Percentiles rank a stretch among this genome's conserved stretches.
Evolutionary conservation across 2,113 vertebrate genomes (phyloP).

Genomic region (Tylochromis polylepis): DNA sequence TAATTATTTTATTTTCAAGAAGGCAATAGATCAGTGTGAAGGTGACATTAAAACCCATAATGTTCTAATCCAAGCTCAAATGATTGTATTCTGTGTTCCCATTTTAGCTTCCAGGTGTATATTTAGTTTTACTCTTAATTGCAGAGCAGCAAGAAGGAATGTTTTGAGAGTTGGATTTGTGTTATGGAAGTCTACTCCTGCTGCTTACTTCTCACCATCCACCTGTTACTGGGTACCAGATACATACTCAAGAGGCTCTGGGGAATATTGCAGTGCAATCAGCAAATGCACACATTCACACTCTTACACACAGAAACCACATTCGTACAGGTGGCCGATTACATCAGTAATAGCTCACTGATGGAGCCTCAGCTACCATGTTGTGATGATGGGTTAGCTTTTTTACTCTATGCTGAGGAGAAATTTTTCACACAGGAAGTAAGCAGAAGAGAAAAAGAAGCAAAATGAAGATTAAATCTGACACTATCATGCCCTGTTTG

Average conservation of each 20-base stretch:
- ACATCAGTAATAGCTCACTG: constrained; percentile 45
- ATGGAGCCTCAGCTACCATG: constrained; percentile 1
- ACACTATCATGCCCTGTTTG: background rate
- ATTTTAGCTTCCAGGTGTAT: background rate
- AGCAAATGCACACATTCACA: constrained; percentile 3
- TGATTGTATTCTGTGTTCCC: background rate
- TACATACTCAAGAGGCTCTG: constrained; percentile 8
- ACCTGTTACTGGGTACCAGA: constrained; percentile 21
- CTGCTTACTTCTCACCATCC: constrained; percentile 10
- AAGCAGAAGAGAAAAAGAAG: background rate
- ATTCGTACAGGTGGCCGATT: constrained; percentile 47
- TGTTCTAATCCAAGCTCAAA: background rate
- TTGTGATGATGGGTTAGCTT: background rate
- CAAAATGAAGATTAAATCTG: background rate
- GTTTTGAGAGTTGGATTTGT: background rate
- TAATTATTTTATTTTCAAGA: background rate
- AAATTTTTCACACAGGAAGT: background rate
- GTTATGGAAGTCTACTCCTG: background rate
- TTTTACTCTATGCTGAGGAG: background rate
- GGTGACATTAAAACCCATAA: background rate
- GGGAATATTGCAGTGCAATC: constrained; percentile 4
- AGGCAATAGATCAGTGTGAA: background rate
- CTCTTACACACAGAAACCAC: background rate
- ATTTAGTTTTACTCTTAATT: background rate
- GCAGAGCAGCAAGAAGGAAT: background rate